Evolutionary conservation across 2,797 vertebrate species (phyloP).

Genomic region (Novumbra hubbsi): DNA sequence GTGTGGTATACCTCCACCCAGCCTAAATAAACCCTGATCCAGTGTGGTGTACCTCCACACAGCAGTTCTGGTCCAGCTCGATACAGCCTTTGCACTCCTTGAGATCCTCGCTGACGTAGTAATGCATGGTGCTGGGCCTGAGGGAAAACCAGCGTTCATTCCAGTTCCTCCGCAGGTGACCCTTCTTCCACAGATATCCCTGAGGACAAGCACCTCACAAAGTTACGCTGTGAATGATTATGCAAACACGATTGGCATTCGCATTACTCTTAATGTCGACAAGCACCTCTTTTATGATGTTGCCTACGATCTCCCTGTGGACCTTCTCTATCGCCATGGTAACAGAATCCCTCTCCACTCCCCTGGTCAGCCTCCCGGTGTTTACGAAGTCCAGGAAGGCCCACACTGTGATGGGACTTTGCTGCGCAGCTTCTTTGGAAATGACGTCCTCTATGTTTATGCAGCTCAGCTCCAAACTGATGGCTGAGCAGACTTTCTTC

Average conservation of each 20-base stretch:
- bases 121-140: conserved; percentile 77
- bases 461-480: conserved; percentile 80
- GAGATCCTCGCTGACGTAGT: conserved; percentile 80
- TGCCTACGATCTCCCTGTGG: conserved; percentile 81
- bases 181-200: conserved; percentile 87
- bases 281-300: conserved; percentile 82
- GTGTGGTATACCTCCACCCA: background rate
- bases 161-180: conserved; percentile 85
- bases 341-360: conserved; percentile 75
- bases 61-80: conserved; percentile 78
- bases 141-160: conserved; percentile 86
- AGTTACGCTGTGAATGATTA: background rate
- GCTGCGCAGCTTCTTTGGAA: conserved; percentile 65
- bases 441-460: conserved; percentile 79
- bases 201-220: conserved; percentile 33
- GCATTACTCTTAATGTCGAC: background rate
- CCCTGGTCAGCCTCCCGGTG: conserved; percentile 76
- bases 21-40: background rate
- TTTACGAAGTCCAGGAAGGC: conserved; percentile 80
- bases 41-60: conserved; percentile 74
- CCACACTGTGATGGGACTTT: conserved; percentile 77
- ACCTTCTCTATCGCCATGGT: conserved; percentile 83
- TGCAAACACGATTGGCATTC: background rate
- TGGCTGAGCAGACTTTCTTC: conserved; percentile 79
- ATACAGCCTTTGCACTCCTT: conserved; percentile 84